Percentiles rank a stretch among this genome's conserved stretches.
Conservation (phyloP, 2,888 invertebrate species). For the Trypoxylon attenuatum region DNA sequence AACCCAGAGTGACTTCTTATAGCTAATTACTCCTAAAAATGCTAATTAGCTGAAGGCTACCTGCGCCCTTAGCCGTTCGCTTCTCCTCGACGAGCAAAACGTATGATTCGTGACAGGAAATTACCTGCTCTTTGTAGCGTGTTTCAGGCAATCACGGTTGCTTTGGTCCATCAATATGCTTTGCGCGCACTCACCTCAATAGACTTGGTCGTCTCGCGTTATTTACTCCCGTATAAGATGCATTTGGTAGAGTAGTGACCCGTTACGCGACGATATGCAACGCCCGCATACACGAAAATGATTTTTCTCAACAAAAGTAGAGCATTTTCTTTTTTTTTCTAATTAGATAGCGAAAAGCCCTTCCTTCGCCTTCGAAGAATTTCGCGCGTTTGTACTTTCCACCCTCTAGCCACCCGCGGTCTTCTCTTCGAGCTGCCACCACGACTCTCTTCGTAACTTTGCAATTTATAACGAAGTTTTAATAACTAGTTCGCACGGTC, state of each 20-base stretch:
- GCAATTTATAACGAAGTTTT: constrained; percentile 58
- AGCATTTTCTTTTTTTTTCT: constrained; percentile 17
- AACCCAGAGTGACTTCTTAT: constrained; percentile 43
- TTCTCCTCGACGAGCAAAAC: not conserved
- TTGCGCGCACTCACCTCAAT: too few relatives aligned
- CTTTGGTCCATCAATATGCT: not conserved
- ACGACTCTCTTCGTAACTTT: constrained; percentile 34
- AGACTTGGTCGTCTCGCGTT: too few relatives aligned
- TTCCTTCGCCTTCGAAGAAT: too few relatives aligned
- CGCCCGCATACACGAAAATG: not conserved
- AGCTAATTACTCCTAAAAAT: constrained; percentile 55
- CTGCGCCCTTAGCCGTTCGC: constrained; percentile 1
- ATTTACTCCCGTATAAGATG: too few relatives aligned
- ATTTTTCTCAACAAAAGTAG: constrained; percentile 22
- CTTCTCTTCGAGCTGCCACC: not conserved
- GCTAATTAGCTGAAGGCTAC: constrained; percentile 51
- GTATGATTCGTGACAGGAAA: not conserved
- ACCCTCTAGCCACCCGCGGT: too few relatives aligned
- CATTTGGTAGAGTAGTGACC: too few relatives aligned
- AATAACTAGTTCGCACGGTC: constrained; percentile 40
- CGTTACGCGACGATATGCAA: too few relatives aligned
- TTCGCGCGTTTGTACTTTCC: constrained; percentile 31
- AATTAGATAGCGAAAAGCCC: too few relatives aligned
- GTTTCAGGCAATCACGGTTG: not conserved
- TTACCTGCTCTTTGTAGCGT: not conserved